Percentiles rank a stretch among this genome's conserved stretches.
Conservation (phyloP, 2,113 vertebrate genomes). For the Eulemur rufifrons region DNA sequence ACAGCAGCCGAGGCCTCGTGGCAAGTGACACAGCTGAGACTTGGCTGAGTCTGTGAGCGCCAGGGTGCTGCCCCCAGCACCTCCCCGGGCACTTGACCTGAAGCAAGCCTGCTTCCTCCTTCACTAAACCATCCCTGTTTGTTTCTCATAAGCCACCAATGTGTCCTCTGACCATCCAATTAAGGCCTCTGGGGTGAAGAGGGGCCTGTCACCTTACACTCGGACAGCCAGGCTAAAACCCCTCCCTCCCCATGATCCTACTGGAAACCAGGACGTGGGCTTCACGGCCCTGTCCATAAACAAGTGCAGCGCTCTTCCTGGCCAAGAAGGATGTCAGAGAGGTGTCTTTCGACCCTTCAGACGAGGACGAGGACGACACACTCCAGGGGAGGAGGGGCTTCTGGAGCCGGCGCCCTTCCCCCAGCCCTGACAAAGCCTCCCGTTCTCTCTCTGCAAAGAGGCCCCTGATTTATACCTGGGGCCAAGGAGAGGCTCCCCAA, state of each 20-base stretch:
- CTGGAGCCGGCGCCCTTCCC: background rate
- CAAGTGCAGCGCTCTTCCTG: background rate
- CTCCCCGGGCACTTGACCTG: background rate
- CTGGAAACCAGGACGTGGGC: background rate
- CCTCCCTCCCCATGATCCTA: background rate
- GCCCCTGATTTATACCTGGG: constrained; percentile 16
- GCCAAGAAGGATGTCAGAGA: background rate
- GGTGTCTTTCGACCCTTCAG: background rate
- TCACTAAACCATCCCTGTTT: background rate
- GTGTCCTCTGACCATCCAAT: constrained; percentile 38
- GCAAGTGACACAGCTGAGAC: background rate
- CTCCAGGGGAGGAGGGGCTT: background rate
- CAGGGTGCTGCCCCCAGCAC: background rate
- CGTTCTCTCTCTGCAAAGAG: background rate
- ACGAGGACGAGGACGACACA: background rate
- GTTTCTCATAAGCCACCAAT: background rate
- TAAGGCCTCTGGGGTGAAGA: background rate
- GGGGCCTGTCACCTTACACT: background rate
- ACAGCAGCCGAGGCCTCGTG: background rate
- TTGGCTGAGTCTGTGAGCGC: background rate
- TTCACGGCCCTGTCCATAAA: accelerated
- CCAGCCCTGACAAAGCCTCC: background rate
- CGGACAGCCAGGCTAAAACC: background rate
- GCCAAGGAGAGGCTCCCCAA: constrained; percentile 35
- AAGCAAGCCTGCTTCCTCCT: background rate